Evolutionary conservation across 2,888 invertebrate genomes (phyloP), one percentile per base, ranked within the genome.

Genomic region (Crepidodera aurea): DNA sequence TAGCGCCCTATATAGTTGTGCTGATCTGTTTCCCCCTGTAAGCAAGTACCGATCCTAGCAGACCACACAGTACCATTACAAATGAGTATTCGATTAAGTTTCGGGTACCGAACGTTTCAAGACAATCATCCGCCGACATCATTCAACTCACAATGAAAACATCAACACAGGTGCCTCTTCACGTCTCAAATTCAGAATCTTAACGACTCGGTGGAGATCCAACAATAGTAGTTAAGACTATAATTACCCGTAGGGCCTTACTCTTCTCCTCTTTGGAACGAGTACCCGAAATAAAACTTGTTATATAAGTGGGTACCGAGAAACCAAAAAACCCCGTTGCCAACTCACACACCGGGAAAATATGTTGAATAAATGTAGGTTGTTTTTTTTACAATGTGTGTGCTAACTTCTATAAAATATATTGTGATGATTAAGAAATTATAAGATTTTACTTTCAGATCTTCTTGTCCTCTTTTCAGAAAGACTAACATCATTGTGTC

Each of bases 211-310:
- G 13, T 15, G 27, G 12, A 27, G 25, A 48, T 48, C 22, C 53
- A 39, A 39, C 39, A 53, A 55, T 55, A 55, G 46, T 55, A 29
- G 25, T 55, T 55, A 44, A 55, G 55, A 46, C 32, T 13, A 44
- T 55, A 22, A 55, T 44, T 55, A 55, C 55, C 55, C 44, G 16
- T 44, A 55, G 55, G 55, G 55, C 25, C 18, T 15, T 42, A 18
- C 29, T 54, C 42, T 55, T 32, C 40, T 42, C 19, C 8, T 37
- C 32, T 55, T 34, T 44, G 13, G 16, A 32, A 46, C 44, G 19
- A 39, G 46, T 32, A 55, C 44, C 55, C 34, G 19, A 55, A 55
- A 55, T 44, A 62, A 62, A 62, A 62, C 62, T 62, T 22, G 62
- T 62, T 58, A 51, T 58, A 62, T 58, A 58, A 62, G 37, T 39